Percentiles rank a stretch among this genome's conserved stretches.
phyloP scores from a whole-genome alignment of 2,113 vertebrate genomes.

The Pionites leucogaster region DNA sequence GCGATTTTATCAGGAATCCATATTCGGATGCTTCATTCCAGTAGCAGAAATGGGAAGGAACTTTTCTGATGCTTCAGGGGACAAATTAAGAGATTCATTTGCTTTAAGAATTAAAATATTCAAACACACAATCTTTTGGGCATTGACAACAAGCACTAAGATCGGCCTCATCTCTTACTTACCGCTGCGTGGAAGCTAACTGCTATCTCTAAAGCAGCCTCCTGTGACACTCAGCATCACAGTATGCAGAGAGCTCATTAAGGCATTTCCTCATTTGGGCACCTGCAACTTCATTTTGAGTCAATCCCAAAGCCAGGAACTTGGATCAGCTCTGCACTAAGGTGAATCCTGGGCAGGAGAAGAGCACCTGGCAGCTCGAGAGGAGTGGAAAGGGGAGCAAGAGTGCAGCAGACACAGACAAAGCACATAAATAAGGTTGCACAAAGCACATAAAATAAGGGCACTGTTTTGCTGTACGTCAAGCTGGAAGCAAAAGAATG shows the following conservation, averaged over 20 bases:
- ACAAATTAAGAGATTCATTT: neutral
- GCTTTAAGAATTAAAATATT: neutral
- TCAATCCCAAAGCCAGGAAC: neutral
- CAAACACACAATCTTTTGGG: rapidly evolving
- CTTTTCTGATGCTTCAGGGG: neutral
- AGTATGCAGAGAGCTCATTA: rapidly evolving
- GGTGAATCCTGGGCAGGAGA: neutral
- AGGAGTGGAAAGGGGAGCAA: neutral
- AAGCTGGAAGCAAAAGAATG: neutral
- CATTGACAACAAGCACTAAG: neutral
- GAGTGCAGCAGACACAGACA: neutral
- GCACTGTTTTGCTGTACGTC: neutral
- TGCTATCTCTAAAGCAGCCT: rapidly evolving
- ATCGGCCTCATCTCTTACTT: neutral
- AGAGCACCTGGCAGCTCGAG: neutral
- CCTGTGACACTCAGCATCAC: rapidly evolving
- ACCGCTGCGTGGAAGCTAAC: rapidly evolving
- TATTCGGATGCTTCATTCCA: neutral
- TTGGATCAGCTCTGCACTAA: neutral
- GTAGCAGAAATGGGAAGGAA: neutral
- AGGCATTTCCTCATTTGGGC: neutral
- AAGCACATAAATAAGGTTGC: neutral
- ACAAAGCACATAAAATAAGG: neutral
- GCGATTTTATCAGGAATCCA: neutral
- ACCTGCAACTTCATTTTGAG: neutral